Percentiles rank a stretch among this genome's conserved stretches.
Conservation (phyloP, 1,140 invertebrate species). For the Homarus americanus region DNA sequence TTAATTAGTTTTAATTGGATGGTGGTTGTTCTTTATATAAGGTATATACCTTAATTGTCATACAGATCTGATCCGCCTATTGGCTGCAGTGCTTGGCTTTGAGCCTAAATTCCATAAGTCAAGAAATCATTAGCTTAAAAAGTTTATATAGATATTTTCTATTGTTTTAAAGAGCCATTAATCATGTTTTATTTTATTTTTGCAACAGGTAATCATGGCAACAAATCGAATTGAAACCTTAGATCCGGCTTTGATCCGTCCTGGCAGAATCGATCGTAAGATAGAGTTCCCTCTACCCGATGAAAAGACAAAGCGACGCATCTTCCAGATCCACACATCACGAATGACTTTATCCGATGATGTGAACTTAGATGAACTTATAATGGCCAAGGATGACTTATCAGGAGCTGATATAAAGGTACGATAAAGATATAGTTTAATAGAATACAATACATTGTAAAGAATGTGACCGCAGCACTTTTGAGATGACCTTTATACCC, state of each 20-base stretch:
- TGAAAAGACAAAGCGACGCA: constrained; percentile 98
- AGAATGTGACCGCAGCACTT: too few species aligned
- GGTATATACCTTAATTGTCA: too few species aligned
- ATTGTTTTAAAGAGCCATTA: too few species aligned
- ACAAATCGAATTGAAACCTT: constrained; percentile 99
- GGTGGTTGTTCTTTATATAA: too few species aligned
- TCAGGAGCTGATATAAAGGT: constrained; percentile 94
- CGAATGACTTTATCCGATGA: constrained; percentile 98
- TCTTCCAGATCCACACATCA: constrained; percentile 99
- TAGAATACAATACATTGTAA: too few species aligned
- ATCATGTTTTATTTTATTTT: not conserved
- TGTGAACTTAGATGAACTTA: constrained; percentile 98
- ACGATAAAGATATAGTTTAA: constrained; percentile 38
- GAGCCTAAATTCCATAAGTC: too few species aligned
- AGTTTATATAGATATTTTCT: too few species aligned
- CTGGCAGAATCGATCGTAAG: constrained; percentile 99
- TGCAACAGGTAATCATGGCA: constrained; percentile 96
- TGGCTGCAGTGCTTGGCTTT: too few species aligned
- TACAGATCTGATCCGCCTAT: too few species aligned
- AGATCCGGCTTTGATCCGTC: constrained; percentile 98
- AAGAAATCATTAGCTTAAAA: too few species aligned
- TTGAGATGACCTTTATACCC: too few species aligned
- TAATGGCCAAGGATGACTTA: constrained; percentile 99
- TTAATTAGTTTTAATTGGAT: too few species aligned
- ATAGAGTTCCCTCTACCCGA: constrained; percentile 99